Percentiles rank a stretch among this genome's conserved stretches.
Evolutionary conservation across 2,797 vertebrate genomes (phyloP).

Genomic region (Caiman crocodilus): DNA sequence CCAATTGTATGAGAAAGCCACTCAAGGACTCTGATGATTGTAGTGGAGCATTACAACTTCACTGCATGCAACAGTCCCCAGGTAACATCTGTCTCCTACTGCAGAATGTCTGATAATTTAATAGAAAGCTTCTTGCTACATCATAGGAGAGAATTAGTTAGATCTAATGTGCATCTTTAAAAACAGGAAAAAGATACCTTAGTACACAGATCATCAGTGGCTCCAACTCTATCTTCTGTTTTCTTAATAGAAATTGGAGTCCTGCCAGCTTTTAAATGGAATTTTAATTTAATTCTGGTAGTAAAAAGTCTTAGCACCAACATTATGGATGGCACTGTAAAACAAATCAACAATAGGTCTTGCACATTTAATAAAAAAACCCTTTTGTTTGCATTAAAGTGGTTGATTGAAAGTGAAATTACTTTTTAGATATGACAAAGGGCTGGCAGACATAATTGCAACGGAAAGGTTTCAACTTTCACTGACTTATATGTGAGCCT

Average conservation of each 20-base stretch:
- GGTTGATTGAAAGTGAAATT: neutral
- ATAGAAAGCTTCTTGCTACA: neutral
- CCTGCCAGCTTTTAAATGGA: no score
- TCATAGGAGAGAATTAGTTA: neutral
- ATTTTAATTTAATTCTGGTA: neutral
- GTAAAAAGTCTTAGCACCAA: neutral
- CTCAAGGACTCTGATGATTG: neutral
- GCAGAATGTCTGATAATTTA: neutral
- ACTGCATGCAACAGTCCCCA: neutral
- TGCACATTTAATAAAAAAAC: neutral
- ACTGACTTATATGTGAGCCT: neutral
- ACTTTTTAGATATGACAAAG: neutral
- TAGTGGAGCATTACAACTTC: conserved; percentile 5
- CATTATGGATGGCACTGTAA: neutral
- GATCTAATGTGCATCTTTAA: no score
- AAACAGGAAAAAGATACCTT: no score
- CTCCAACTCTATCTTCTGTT: neutral
- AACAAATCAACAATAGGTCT: neutral
- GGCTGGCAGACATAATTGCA: neutral
- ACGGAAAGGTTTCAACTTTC: neutral
- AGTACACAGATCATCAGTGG: no score
- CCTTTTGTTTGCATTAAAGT: neutral
- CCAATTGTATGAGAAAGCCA: neutral
- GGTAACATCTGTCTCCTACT: neutral
- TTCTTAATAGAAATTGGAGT: neutral